Conservation (phyloP, 2,888 invertebrate species). For the Chamaedrilus cognettii region DNA sequence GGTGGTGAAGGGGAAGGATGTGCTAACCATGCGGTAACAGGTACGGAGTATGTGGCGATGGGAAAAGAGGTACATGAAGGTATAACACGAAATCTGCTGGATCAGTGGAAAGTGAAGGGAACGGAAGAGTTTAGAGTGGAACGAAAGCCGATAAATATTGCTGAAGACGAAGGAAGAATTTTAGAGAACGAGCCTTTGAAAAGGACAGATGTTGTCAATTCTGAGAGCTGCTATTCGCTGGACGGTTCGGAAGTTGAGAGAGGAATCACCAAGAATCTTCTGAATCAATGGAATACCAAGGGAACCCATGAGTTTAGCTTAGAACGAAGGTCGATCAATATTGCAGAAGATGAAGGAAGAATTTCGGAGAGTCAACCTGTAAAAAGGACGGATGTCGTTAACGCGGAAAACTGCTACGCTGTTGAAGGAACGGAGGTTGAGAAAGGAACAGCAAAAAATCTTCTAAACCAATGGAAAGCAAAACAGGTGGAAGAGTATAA, state of each 20-base stretch:
- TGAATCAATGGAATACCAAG: slow-evolving; percentile 8
- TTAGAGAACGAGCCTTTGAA: slow-evolving; percentile 10
- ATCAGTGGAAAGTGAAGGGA: slow-evolving; percentile 10
- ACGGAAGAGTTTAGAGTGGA: background rate
- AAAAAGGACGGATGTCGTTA: slow-evolving; percentile 4
- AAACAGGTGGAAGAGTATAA: background rate
- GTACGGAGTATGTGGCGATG: background rate
- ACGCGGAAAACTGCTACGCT: too few relatives aligned
- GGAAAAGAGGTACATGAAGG: background rate
- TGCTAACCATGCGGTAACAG: background rate
- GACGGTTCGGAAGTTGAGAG: too few relatives aligned
- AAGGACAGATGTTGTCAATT: slow-evolving; percentile 16
- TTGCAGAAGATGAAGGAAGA: slow-evolving; percentile 9
- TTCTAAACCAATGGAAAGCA: background rate
- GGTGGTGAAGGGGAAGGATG: slow-evolving; percentile 3
- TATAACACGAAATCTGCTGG: slow-evolving; percentile 1
- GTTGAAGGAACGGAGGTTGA: too few relatives aligned
- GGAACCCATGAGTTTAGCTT: background rate
- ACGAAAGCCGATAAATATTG: slow-evolving; percentile 2
- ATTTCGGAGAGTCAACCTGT: slow-evolving; percentile 22
- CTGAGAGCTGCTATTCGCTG: too few relatives aligned
- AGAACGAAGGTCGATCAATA: slow-evolving; percentile 1
- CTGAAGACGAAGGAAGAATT: slow-evolving; percentile 18
- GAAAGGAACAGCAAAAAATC: background rate
- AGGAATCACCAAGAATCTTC: slow-evolving; percentile 14